Evolutionary conservation across 2,888 invertebrate species (phyloP).

Genomic region (Cephus pulcher): DNA sequence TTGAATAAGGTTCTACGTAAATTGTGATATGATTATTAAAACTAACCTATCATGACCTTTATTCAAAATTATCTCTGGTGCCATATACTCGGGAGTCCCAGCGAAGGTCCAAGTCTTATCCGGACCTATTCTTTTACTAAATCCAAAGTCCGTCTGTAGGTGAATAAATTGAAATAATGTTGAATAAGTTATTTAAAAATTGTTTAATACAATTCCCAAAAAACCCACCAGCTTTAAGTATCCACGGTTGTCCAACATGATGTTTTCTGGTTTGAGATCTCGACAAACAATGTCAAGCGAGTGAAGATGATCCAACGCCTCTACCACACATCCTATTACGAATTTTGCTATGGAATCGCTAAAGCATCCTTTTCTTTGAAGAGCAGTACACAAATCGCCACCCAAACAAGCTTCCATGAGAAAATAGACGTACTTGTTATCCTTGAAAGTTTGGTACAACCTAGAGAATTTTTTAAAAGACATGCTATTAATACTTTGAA

Average conservation of each 20-base stretch:
- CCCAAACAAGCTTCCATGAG: constrained; percentile 94
- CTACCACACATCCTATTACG: constrained; percentile 89
- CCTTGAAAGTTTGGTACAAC: constrained; percentile 88
- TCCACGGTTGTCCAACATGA: constrained; percentile 84
- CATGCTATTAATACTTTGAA: neutral
- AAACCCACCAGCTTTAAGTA: constrained; percentile 85
- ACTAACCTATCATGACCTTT: constrained; percentile 76
- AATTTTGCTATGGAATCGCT: constrained; percentile 85
- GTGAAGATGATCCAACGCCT: constrained; percentile 91
- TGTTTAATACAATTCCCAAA: neutral
- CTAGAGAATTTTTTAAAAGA: constrained; percentile 68
- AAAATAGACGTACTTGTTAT: constrained; percentile 91
- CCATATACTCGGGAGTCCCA: constrained; percentile 91
- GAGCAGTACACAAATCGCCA: constrained; percentile 91
- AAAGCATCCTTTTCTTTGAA: constrained; percentile 83
- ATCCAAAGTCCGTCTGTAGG: constrained; percentile 87
- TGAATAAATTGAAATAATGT: constrained; percentile 11
- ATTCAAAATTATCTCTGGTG: constrained; percentile 90
- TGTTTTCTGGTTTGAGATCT: constrained; percentile 94
- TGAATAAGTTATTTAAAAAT: constrained; percentile 8
- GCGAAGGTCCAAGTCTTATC: constrained; percentile 95
- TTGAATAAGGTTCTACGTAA: neutral
- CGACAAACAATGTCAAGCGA: constrained; percentile 84
- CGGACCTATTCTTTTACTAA: constrained; percentile 83
- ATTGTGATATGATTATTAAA: constrained; percentile 4